These are phyloP conservation scores for Brachynemurus nebulosus DNA, from an alignment of 2,888 invertebrate species.

Conservation along the genomic window DNA sequence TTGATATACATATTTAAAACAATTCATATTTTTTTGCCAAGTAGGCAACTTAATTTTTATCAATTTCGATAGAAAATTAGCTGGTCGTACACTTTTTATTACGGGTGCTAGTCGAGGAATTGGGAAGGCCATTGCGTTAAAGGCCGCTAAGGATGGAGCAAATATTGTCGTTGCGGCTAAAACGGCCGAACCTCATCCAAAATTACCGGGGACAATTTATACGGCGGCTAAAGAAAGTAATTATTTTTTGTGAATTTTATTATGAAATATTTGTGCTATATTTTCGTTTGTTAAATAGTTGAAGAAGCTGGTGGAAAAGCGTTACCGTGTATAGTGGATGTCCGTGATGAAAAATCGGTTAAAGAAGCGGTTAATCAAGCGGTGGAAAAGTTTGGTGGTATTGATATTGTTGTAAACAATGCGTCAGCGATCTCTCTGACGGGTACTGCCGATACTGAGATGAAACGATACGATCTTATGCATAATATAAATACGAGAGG, in stretches of 20 bases:
- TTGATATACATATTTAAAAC: too few species aligned
- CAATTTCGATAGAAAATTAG: conserved; percentile 42
- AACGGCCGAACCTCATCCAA: conserved; percentile 80
- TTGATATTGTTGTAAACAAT: conserved; percentile 91
- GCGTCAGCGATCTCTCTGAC: conserved; percentile 88
- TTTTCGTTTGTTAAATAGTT: conserved; percentile 38
- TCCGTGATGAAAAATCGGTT: conserved; percentile 67
- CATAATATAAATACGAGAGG: conserved; percentile 87
- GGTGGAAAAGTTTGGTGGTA: conserved; percentile 80
- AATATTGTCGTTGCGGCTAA: conserved; percentile 87
- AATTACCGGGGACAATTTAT: conserved; percentile 84
- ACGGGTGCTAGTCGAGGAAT: conserved; percentile 95
- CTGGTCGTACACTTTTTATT: conserved; percentile 84
- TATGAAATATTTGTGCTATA: background rate
- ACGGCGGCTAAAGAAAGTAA: conserved; percentile 80
- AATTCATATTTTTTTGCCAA: background rate
- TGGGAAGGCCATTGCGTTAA: conserved; percentile 87
- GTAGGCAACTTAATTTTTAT: background rate
- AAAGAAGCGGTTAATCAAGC: conserved; percentile 57
- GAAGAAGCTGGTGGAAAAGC: conserved; percentile 77
- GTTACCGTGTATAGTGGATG: conserved; percentile 77
- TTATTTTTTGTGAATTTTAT: too few species aligned
- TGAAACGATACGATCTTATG: conserved; percentile 97
- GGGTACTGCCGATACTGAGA: conserved; percentile 68
- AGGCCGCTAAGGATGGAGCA: conserved; percentile 84